A percentile compares a stretch with the other conserved stretches of the same genome.
phyloP scores from a whole-genome alignment of 2,113 vertebrate species.

The Eonycteris spelaea region DNA sequence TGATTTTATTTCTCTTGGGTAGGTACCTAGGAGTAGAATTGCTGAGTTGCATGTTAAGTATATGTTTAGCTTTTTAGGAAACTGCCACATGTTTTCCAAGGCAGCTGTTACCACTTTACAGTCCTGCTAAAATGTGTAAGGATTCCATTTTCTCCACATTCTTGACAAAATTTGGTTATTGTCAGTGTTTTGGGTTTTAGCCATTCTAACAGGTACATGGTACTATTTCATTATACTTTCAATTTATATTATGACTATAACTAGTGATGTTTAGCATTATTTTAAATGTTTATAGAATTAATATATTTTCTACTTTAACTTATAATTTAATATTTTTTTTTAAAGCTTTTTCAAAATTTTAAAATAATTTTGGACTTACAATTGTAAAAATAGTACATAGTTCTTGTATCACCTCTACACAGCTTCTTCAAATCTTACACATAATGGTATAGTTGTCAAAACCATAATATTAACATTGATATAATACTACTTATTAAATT shows the following conservation, averaged over 20 bases:
- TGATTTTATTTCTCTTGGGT: too few species aligned
- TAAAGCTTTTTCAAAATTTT: not conserved
- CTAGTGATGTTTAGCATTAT: not conserved
- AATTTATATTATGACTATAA: not conserved
- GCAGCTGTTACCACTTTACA: not conserved
- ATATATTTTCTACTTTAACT: not conserved
- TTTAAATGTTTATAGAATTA: not conserved
- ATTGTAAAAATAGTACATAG: not conserved
- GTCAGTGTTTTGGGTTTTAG: not conserved
- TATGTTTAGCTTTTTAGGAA: not conserved
- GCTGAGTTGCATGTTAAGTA: not conserved
- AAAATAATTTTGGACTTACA: not conserved
- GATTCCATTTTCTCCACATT: not conserved
- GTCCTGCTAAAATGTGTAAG: not conserved
- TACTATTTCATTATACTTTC: not conserved
- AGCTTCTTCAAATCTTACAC: not conserved
- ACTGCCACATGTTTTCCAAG: not conserved
- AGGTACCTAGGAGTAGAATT: not conserved
- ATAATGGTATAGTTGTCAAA: not conserved
- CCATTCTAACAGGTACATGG: not conserved
- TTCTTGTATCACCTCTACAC: not conserved
- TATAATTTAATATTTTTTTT: not conserved
- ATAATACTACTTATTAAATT: not conserved
- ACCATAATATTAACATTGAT: not conserved
- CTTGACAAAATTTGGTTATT: not conserved